These are phyloP conservation scores for Microcebus jonahi DNA, from an alignment of 2,113 vertebrate species.

Conservation along the genomic window DNA sequence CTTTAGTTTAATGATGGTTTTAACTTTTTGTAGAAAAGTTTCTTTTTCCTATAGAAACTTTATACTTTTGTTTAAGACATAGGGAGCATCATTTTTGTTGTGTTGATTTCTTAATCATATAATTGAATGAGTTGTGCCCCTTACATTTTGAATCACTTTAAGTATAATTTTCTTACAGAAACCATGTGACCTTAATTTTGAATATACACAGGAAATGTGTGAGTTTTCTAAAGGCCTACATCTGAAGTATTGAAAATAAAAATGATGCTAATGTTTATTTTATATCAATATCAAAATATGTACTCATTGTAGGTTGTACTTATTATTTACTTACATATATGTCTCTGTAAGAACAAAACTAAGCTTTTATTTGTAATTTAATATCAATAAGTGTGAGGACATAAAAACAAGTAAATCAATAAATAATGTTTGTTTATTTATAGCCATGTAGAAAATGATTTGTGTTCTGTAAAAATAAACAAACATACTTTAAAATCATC, in stretches of 20 bases:
- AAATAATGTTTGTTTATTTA: neutral
- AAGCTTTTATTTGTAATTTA: neutral
- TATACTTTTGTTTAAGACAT: neutral
- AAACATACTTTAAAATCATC: conserved; percentile 4
- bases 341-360: neutral
- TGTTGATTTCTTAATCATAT: conserved; percentile 46
- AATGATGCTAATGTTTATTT: conserved; percentile 21
- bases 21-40: neutral
- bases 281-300: neutral
- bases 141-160: conserved; percentile 45
- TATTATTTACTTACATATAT: neutral
- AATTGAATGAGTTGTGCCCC: conserved; percentile 56
- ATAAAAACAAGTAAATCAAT: neutral
- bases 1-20: neutral
- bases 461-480: neutral
- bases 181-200: conserved; percentile 62
- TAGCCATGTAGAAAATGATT: neutral
- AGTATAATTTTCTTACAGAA: conserved; percentile 61
- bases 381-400: neutral
- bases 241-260: conserved; percentile 58
- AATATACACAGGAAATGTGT: conserved; percentile 67
- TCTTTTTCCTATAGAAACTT: neutral
- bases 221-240: conserved; percentile 57
- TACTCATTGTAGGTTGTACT: neutral
- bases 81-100: conserved; percentile 38